Conservation (phyloP, 2,113 vertebrate genomes). For the Paradoxurus hermaphroditus region DNA sequence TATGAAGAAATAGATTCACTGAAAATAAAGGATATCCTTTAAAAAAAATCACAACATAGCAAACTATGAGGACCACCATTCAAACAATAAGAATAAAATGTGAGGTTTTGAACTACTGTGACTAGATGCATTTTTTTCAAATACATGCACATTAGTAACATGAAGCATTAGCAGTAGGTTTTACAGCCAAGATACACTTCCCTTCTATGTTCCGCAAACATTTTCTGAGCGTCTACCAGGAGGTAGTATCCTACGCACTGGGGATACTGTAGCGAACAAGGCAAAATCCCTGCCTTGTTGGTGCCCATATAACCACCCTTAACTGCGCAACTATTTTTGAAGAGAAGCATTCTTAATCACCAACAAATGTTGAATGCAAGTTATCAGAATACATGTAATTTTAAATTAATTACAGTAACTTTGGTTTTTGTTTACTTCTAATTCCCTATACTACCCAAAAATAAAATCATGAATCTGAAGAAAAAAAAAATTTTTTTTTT, state of each 20-base stretch:
- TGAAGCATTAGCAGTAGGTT: neutral
- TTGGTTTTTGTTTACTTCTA: neutral
- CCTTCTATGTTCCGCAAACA: neutral
- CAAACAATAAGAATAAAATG: conserved; percentile 9
- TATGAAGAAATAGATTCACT: neutral
- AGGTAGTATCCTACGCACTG: neutral
- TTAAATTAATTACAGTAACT: conserved; percentile 12
- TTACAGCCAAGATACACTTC: neutral
- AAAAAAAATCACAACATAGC: neutral
- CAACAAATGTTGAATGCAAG: neutral
- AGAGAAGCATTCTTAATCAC: conserved; percentile 29
- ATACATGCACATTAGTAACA: neutral
- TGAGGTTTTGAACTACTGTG: neutral
- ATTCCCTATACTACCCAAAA: neutral
- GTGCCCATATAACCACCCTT: neutral
- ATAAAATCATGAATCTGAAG: neutral
- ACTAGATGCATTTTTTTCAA: neutral
- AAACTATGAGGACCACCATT: neutral
- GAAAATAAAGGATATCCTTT: conserved; percentile 20
- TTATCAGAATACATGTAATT: neutral
- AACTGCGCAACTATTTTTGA: neutral
- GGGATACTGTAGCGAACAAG: neutral
- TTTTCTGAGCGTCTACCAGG: neutral
- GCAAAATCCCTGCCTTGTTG: neutral
- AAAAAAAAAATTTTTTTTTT: neutral